phyloP scores from a whole-genome alignment of 2,113 vertebrate species.

The Nyctibius bracteatus region DNA sequence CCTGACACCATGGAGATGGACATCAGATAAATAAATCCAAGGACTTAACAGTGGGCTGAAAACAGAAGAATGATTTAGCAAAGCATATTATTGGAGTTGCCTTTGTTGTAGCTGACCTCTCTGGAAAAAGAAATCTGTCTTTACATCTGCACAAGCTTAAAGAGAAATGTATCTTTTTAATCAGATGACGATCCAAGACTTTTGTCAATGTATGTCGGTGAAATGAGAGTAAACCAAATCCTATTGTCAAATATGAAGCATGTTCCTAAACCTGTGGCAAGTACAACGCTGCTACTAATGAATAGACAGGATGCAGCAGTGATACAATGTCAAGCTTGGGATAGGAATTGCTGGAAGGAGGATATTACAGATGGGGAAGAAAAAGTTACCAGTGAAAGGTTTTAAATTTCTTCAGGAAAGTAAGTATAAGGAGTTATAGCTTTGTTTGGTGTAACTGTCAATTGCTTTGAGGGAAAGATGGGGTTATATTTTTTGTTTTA shows the following conservation, averaged over 20 bases:
- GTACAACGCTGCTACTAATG: neutral
- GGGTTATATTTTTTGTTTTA: neutral
- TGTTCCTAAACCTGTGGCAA: neutral
- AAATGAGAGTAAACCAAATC: neutral
- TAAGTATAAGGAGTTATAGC: neutral
- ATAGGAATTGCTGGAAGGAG: neutral
- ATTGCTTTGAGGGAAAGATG: neutral
- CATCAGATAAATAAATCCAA: neutral
- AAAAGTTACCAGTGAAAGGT: constrained; percentile 3
- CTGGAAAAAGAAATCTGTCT: neutral
- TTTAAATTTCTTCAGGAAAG: neutral
- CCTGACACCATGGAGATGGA: neutral
- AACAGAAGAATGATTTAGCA: neutral
- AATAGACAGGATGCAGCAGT: neutral
- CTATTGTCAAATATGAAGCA: neutral
- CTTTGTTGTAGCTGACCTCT: neutral
- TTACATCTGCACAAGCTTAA: neutral
- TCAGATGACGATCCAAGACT: neutral
- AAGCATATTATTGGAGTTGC: neutral
- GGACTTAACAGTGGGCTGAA: neutral
- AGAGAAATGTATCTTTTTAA: neutral
- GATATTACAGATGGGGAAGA: neutral
- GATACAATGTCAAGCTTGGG: neutral
- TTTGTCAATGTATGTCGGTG: neutral
- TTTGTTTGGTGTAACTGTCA: constrained; percentile 15